Conservation (phyloP, 2,113 vertebrate species). For the Semnornis frantzii region DNA sequence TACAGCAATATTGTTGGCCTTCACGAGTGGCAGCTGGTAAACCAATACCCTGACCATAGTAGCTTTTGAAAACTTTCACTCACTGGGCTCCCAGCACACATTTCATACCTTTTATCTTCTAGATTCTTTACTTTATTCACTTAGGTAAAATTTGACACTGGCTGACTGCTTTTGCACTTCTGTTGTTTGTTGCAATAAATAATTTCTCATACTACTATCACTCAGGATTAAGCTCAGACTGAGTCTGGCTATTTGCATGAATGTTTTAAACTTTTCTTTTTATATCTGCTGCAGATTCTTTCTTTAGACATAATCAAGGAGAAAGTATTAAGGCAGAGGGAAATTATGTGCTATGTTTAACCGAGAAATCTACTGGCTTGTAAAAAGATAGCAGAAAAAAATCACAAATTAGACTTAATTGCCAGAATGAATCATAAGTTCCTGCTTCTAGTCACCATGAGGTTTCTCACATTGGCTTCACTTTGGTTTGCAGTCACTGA, state of each 20-base stretch:
- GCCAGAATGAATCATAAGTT: background rate
- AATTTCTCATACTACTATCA: background rate
- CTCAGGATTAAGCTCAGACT: background rate
- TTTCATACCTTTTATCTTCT: background rate
- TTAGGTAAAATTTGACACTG: background rate
- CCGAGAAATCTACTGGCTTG: background rate
- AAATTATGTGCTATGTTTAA: background rate
- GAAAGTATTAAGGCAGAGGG: background rate
- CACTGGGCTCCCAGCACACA: background rate
- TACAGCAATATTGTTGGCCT: background rate
- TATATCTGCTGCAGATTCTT: background rate
- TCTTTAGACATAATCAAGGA: background rate
- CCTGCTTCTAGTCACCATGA: background rate
- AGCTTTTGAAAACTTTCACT: background rate
- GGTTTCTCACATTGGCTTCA: background rate
- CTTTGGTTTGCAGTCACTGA: background rate
- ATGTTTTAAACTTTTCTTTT: background rate
- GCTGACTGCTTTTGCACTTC: background rate
- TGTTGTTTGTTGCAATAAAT: background rate
- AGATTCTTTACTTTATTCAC: background rate
- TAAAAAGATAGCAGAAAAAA: background rate
- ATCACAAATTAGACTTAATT: background rate
- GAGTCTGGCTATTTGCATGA: background rate
- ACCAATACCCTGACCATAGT: background rate
- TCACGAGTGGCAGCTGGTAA: rapidly evolving